Evolutionary conservation across 2,113 vertebrate genomes (phyloP), one percentile per base, ranked within the genome.

Genomic region (Gambusia affinis): DNA sequence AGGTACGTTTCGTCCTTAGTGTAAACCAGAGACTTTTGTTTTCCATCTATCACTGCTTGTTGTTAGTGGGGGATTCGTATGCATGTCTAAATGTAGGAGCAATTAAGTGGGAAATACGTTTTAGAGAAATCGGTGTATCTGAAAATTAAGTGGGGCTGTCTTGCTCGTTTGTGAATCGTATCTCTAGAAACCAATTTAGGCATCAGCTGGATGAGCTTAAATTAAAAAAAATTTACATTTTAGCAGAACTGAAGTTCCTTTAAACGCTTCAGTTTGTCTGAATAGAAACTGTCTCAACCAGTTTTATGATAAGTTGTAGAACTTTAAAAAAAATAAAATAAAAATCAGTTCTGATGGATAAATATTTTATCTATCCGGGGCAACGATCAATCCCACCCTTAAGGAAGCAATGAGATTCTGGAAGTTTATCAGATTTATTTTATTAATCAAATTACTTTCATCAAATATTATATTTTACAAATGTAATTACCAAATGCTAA

Each of bases 1-100:
- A 80, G 78, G 86, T 86, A 83, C 0, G 19, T 5, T 12, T 28
- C 62, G 11, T 22, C 7, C 12, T 35, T 4, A 64, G 10, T 67
- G 2, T 57, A 24, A 63, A 24, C 4, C 29, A n/a, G 24, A 57
- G 60, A 19, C 35, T 37, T 12, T 4, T 30, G 29, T 67, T 71
- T 24, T 39, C 28, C 10, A 27, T 69, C 73, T 7, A 1, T 31
- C 2, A 28, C 67, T 7, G 6, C 27, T 65, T 39, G 31, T 27
- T 28, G 39, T 15, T 29, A 67, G 51, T 2, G 22, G 22, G 3
- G 51, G 22, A 57, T 57, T 57, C 2, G 22, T 24, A 10, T n/a
- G 8, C 51, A 47, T 6, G 44, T 47, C 51, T n/a, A 57, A 10
- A 24, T 57, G 22, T n/a, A 11, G 8, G 51, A 57, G 51, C 19